Conservation (phyloP, 1,140 invertebrate genomes). For the Heliconius hermathena region DNA sequence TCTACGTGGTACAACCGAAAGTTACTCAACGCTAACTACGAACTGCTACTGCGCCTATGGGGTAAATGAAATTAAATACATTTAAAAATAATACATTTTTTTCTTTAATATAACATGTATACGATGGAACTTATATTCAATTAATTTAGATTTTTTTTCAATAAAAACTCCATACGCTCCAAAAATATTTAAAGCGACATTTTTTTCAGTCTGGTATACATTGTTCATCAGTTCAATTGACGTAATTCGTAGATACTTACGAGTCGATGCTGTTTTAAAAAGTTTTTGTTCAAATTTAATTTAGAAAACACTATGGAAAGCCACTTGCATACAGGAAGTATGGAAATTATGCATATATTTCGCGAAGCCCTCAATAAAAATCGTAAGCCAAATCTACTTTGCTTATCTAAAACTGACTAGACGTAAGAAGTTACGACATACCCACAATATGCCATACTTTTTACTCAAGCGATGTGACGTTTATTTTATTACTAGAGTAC, state of each 20-base stretch:
- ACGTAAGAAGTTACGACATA: slow-evolving; percentile 67
- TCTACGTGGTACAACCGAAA: slow-evolving; percentile 45
- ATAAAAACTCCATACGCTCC: slow-evolving; percentile 18
- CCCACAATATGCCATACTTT: slow-evolving; percentile 57
- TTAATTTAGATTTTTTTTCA: neutral
- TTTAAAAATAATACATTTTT: neutral
- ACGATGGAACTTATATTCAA: neutral
- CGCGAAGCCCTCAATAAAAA: slow-evolving; percentile 43
- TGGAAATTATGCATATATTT: slow-evolving; percentile 28
- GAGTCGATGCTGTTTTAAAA: neutral
- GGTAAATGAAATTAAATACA: neutral
- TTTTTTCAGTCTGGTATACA: slow-evolving; percentile 31
- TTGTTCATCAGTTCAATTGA: slow-evolving; percentile 30
- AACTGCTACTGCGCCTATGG: slow-evolving; percentile 20
- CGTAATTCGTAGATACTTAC: slow-evolving; percentile 5
- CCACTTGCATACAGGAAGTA: slow-evolving; percentile 45
- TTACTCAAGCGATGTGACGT: slow-evolving; percentile 65
- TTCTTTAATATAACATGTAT: neutral
- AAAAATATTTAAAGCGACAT: slow-evolving; percentile 25
- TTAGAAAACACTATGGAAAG: slow-evolving; percentile 44
- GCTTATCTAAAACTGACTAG: slow-evolving; percentile 74
- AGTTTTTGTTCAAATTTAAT: neutral
- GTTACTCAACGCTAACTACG: neutral
- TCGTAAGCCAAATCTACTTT: slow-evolving; percentile 51
- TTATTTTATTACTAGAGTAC: slow-evolving; percentile 44